Evolutionary conservation across 2,888 invertebrate species (phyloP).

Genomic region (Tipula lateralis): DNA sequence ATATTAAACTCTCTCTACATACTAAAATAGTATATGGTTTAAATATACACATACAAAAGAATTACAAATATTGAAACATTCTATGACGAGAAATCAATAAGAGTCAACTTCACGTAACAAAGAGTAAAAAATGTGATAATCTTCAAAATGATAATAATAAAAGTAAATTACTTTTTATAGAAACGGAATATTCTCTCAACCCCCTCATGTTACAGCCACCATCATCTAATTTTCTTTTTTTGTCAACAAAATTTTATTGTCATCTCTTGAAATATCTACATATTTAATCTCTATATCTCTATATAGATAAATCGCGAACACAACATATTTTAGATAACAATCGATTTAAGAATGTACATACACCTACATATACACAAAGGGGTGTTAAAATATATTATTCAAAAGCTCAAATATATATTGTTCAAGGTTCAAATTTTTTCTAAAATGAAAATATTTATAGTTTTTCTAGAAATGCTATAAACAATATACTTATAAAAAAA

Average conservation of each 20-base stretch:
- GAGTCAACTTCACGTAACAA: background rate
- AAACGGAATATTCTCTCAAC: background rate
- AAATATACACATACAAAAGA: background rate
- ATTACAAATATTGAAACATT: background rate
- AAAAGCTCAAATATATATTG: background rate
- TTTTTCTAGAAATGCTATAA: background rate
- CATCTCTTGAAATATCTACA: background rate
- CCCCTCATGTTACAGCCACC: no score
- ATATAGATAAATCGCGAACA: background rate
- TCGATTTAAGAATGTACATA: background rate
- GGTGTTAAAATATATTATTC: background rate
- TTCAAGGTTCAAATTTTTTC: background rate
- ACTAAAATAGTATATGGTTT: background rate
- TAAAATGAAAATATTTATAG: background rate
- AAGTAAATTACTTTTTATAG: slow-evolving; percentile 2
- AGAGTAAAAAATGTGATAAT: background rate
- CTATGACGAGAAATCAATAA: background rate
- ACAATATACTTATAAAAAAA: background rate
- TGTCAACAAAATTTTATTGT: background rate
- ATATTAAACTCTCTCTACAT: background rate
- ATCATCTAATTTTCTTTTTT: background rate
- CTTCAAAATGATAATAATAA: slow-evolving; percentile 2
- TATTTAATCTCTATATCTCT: background rate
- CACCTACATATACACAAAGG: background rate
- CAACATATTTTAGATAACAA: background rate